phyloP scores from a whole-genome alignment of 2,888 invertebrate genomes.

The Pantelozetes paolii region DNA sequence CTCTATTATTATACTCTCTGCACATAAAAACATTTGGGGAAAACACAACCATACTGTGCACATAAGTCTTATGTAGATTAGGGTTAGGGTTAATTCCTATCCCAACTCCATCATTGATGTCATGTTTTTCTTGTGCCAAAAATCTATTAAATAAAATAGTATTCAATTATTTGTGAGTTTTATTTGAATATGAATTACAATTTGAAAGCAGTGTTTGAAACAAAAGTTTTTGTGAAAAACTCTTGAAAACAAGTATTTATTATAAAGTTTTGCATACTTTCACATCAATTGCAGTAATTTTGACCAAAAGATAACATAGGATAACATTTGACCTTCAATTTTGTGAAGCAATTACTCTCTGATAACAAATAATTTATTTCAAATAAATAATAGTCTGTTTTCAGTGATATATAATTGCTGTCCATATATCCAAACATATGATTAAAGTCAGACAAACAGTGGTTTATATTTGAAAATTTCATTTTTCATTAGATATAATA shows the following conservation, averaged over 20 bases:
- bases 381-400: not conserved
- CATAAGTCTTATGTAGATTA: not conserved
- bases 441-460: too few species aligned
- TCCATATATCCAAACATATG: not conserved
- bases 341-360: not conserved
- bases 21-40: not conserved
- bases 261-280: too few species aligned
- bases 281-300: too few species aligned
- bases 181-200: too few species aligned
- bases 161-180: too few species aligned
- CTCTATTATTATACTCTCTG: not conserved
- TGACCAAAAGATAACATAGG: too few species aligned
- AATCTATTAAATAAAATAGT: too few species aligned
- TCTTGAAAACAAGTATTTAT: too few species aligned
- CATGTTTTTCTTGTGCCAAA: too few species aligned
- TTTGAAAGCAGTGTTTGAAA: too few species aligned
- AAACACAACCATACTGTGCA: not conserved
- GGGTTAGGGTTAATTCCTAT: not conserved
- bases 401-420: not conserved
- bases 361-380: not conserved
- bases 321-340: not conserved
- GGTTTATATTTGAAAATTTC: not conserved
- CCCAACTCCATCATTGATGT: not conserved
- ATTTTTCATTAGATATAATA: not conserved
- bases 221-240: too few species aligned